phyloP scores from a whole-genome alignment of 2,113 vertebrate species.

The Amblyopsis rosae region DNA sequence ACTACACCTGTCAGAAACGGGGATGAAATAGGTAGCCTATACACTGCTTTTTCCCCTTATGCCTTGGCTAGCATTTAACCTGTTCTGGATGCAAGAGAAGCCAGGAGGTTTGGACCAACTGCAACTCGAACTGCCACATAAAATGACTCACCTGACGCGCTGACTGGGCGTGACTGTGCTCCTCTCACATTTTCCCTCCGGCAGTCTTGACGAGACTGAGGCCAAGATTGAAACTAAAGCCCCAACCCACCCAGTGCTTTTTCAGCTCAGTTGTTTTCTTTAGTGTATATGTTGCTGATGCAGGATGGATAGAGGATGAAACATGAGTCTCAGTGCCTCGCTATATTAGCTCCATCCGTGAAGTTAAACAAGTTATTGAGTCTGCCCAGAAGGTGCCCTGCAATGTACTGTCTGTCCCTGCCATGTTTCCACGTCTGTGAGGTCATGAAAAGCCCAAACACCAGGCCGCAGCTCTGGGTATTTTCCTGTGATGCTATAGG shows the following conservation, averaged over 20 bases:
- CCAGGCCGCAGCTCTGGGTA: slow-evolving; percentile 1
- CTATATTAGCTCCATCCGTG: slow-evolving; percentile 53
- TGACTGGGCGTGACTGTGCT: slow-evolving; percentile 60
- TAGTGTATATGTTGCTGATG: slow-evolving; percentile 63
- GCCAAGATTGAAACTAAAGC: slow-evolving; percentile 58
- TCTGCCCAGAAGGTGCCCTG: slow-evolving; percentile 23
- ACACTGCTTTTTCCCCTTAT: slow-evolving; percentile 48
- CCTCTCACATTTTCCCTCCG: slow-evolving; percentile 70
- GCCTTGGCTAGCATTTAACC: slow-evolving; percentile 57
- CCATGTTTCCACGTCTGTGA: slow-evolving; percentile 16
- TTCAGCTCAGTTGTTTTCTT: slow-evolving; percentile 53
- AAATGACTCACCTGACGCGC: slow-evolving; percentile 77
- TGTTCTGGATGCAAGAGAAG: slow-evolving; percentile 45
- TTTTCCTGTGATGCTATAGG: slow-evolving; percentile 36
- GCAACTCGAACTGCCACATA: slow-evolving; percentile 71
- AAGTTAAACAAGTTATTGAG: slow-evolving; percentile 61
- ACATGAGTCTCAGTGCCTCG: slow-evolving; percentile 59
- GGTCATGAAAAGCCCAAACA: slow-evolving; percentile 20
- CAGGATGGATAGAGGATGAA: slow-evolving; percentile 52
- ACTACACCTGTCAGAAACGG: slow-evolving; percentile 55
- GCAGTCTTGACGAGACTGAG: slow-evolving; percentile 46
- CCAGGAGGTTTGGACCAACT: slow-evolving; percentile 58
- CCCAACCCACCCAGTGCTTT: slow-evolving; percentile 58
- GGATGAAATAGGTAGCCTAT: slow-evolving; percentile 52
- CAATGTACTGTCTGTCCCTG: slow-evolving; percentile 33